Base-by-base conservation (phyloP, 92 coral and sea anemone species). In the Muricea muricata region DNA sequence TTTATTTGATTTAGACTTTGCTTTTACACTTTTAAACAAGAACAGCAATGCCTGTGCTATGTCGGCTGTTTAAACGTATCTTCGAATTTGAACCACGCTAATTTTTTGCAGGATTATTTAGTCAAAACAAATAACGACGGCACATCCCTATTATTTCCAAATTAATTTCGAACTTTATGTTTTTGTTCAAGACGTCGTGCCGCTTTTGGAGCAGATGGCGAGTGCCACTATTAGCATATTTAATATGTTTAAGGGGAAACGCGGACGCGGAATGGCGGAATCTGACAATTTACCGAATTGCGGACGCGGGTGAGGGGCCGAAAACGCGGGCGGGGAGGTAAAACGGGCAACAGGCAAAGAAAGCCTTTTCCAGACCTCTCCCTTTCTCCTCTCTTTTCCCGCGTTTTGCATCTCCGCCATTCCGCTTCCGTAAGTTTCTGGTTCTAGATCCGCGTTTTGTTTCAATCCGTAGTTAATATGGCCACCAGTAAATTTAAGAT, bases 401-500 rank as follows among this genome's bases (percentile, higher is more conserved):
- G 20, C 56, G 20, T 52, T 52, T 52, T 20, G 18, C 6, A 18
- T 17, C 6, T 52, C 23, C 60, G 23, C 60, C 18, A 20, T 20
- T 17, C 18, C 26, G 23, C 42, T 37, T 37, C 42, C 9, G 42
- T 9, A 37, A 37, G 4, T 37, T 9, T 0, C 60, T 20, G 60
- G 4, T 52, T 45, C 50, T 7, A 7, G 20, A 52, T 52, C 60
- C 60, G 60, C 60, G 21, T 48, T 48, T 48, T 37, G 9, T 37
- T 52, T 25, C 20, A 15, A 63, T 28, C 34, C n/a, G 70, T 21
- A 75, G 65, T 33, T 52, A 47, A 75, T 75, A 48, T 17, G 0
- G 41, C 80, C 80, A 75, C 80, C 80, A 75, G 65, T 28, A 12
- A 75, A 47, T 48, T 75, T 40, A 75, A 46, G n/a, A 48, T 48